Conservation (phyloP, 2,888 invertebrate species). For the Cerastis leucographa region DNA sequence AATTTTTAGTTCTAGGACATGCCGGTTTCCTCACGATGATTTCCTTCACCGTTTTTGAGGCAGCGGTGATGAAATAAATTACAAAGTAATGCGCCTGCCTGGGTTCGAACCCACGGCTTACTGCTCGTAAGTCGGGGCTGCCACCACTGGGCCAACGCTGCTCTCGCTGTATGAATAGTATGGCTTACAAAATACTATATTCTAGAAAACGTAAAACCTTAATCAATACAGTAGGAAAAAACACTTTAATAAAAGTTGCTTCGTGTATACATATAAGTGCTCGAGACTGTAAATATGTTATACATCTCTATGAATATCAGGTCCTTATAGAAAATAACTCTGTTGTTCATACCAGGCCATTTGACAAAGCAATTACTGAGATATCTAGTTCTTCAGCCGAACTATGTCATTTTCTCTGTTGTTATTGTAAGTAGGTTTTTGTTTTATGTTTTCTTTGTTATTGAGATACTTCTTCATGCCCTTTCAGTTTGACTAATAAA, state of each 20-base stretch:
- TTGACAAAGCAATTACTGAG: conserved; percentile 44
- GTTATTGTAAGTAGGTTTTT: conserved; percentile 17
- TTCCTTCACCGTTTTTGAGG: no score
- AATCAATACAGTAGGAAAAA: not conserved
- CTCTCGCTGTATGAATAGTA: no score
- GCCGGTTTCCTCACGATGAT: no score
- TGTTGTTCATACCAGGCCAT: conserved; percentile 38
- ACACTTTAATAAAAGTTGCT: not conserved
- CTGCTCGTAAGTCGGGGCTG: no score
- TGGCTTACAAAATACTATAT: no score
- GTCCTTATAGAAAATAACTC: conserved; percentile 29
- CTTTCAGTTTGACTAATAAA: not conserved
- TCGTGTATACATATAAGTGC: not conserved
- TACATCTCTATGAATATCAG: not conserved
- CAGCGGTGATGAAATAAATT: no score
- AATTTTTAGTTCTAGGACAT: no score
- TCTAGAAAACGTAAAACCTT: not conserved
- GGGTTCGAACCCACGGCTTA: no score
- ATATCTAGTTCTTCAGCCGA: conserved; percentile 32
- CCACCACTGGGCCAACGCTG: no score
- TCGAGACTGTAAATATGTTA: not conserved
- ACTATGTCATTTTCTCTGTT: conserved; percentile 19
- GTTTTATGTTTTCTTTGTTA: conserved; percentile 22
- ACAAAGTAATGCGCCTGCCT: no score
- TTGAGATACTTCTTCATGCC: conserved; percentile 1